These are phyloP conservation scores for Nerophis ophidion DNA, from an alignment of 2,113 vertebrate genomes.

Conservation along the genomic window DNA sequence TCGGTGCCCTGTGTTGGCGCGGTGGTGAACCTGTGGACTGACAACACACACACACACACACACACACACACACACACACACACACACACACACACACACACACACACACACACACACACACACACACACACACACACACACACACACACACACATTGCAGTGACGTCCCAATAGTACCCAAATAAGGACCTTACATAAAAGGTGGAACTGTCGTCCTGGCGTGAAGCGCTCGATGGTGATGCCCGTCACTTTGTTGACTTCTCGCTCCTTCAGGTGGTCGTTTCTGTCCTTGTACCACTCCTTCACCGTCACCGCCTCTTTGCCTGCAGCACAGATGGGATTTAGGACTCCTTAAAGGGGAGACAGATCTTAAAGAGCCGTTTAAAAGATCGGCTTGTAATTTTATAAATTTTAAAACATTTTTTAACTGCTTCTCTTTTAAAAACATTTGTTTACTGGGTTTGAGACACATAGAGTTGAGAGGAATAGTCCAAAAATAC, in stretches of 20 bases:
- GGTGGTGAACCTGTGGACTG: slow-evolving; percentile 73
- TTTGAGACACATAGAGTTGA: too few relatives aligned
- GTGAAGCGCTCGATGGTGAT: slow-evolving; percentile 74
- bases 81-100: too few relatives aligned
- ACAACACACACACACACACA: neutral
- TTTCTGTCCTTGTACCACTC: slow-evolving; percentile 79
- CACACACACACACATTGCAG: neutral
- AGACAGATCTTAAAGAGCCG: too few relatives aligned
- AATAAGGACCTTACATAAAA: slow-evolving; percentile 67
- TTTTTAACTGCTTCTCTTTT: too few relatives aligned
- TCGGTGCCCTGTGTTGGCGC: slow-evolving; percentile 51
- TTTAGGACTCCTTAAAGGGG: too few relatives aligned
- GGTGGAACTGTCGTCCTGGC: slow-evolving; percentile 56
- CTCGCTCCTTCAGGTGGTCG: slow-evolving; percentile 74
- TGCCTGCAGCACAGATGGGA: slow-evolving; percentile 53
- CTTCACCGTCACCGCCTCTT: slow-evolving; percentile 62
- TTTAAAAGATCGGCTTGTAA: too few relatives aligned
- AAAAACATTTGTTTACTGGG: too few relatives aligned
- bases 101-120: too few relatives aligned
- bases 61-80: neutral
- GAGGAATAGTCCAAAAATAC: too few relatives aligned
- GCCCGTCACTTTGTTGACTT: slow-evolving; percentile 60
- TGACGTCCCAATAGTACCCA: too few relatives aligned
- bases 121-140: too few relatives aligned
- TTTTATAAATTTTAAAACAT: too few relatives aligned